Conservation (phyloP, 1,140 invertebrate species). For the Spodoptera litura region DNA sequence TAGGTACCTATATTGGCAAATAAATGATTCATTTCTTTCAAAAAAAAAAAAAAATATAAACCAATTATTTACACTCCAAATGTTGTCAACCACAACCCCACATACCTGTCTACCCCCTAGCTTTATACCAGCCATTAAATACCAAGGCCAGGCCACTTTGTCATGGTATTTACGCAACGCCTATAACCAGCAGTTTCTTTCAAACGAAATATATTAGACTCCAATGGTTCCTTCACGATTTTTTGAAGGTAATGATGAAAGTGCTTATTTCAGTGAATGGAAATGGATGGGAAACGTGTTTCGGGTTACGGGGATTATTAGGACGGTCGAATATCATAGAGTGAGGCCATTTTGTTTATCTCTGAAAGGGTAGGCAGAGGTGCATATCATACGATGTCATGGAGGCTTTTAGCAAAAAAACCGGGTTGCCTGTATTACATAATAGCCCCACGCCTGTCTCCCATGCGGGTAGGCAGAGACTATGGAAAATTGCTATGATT, state of each 20-base stretch:
- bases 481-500: too few species aligned
- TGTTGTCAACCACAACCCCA: neutral
- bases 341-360: too few species aligned
- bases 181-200: neutral
- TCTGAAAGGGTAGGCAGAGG: too few species aligned
- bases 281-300: neutral
- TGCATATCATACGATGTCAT: too few species aligned
- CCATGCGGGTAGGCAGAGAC: too few species aligned
- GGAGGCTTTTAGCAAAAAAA: too few species aligned
- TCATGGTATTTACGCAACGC: slow-evolving; percentile 25
- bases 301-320: too few species aligned
- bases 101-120: neutral
- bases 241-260: neutral
- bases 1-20: too few species aligned
- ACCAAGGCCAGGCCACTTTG: slow-evolving; percentile 27
- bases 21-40: too few species aligned
- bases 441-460: too few species aligned
- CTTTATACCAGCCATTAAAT: slow-evolving; percentile 10
- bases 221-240: neutral
- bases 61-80: neutral
- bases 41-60: neutral
- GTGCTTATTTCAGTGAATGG: neutral
- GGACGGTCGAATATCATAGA: too few species aligned
- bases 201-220: slow-evolving; percentile 7
- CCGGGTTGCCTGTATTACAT: too few species aligned